Evolutionary conservation across 2,797 vertebrate species (phyloP).

Genomic region (Ptychobarbus kaznakovi): DNA sequence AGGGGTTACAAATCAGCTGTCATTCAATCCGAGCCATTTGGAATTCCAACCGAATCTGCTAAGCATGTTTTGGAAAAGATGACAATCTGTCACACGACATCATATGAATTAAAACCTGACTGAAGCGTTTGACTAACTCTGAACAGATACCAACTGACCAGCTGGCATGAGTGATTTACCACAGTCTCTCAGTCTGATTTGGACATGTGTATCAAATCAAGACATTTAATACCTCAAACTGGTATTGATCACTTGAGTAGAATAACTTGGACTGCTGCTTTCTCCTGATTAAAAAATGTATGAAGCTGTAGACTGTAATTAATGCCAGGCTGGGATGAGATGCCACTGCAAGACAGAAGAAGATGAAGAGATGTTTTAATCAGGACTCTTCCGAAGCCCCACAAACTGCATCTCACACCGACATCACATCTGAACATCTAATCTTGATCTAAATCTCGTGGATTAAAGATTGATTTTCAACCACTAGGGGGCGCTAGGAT

Average conservation of each 20-base stretch:
- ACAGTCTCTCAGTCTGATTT: constrained; percentile 44
- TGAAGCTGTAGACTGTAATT: constrained; percentile 26
- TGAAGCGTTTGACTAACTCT: constrained; percentile 50
- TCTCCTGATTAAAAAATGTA: constrained; percentile 38
- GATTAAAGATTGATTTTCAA: background rate
- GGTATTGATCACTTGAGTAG: constrained; percentile 38
- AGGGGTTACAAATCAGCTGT: constrained; percentile 36
- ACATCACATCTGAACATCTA: background rate
- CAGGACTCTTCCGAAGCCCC: background rate
- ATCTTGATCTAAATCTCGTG: constrained; percentile 5
- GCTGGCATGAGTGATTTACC: constrained; percentile 50
- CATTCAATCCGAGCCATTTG: constrained; percentile 49
- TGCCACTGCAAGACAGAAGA: constrained; percentile 1
- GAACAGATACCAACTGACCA: constrained; percentile 48
- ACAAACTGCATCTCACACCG: background rate
- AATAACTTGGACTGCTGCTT: background rate
- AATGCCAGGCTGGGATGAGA: constrained; percentile 32
- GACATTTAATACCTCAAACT: constrained; percentile 46
- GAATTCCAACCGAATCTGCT: constrained; percentile 32
- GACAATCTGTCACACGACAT: constrained; percentile 51
- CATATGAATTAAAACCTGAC: constrained; percentile 49
- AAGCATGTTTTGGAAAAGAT: constrained; percentile 57
- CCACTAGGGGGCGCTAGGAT: constrained; percentile 66
- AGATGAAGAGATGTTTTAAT: constrained; percentile 19
- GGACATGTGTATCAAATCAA: constrained; percentile 47